phyloP scores from a whole-genome alignment of 2,113 vertebrate genomes.

The Trachemys scripta region DNA sequence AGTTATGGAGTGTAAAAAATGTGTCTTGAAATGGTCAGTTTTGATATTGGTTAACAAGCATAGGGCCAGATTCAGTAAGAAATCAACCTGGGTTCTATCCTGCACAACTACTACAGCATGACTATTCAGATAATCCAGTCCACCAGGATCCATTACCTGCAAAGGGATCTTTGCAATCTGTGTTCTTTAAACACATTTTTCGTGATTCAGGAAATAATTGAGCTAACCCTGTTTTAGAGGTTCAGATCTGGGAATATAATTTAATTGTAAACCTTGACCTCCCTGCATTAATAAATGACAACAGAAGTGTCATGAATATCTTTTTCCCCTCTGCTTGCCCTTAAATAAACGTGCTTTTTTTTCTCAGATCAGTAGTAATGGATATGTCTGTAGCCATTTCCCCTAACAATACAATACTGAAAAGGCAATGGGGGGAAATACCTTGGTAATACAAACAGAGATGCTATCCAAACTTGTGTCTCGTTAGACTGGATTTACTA shows the following conservation, averaged over 20 bases:
- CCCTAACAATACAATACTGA: constrained; percentile 45
- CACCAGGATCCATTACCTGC: not conserved
- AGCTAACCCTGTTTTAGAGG: not conserved
- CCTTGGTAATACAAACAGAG: constrained; percentile 75
- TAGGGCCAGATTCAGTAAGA: not conserved
- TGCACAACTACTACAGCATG: not conserved
- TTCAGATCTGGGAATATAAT: not conserved
- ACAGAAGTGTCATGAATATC: not conserved
- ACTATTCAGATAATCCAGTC: rapidly evolving
- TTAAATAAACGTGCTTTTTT: not conserved
- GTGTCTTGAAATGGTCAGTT: not conserved
- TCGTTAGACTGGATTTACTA: constrained; percentile 79
- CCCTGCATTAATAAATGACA: not conserved
- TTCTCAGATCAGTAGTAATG: not conserved
- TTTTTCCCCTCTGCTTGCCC: not conserved
- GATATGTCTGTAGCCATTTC: not conserved
- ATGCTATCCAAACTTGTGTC: constrained; percentile 74
- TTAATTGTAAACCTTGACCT: not conserved
- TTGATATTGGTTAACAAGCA: not conserved
- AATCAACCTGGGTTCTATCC: not conserved
- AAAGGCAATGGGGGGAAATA: constrained; percentile 74
- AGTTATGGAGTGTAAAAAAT: not conserved
- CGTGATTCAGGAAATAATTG: not conserved
- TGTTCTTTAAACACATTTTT: not conserved
- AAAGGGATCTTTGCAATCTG: not conserved